Base-by-base conservation (phyloP, 2,888 invertebrate genomes). In the Cantharis flavilabris region DNA sequence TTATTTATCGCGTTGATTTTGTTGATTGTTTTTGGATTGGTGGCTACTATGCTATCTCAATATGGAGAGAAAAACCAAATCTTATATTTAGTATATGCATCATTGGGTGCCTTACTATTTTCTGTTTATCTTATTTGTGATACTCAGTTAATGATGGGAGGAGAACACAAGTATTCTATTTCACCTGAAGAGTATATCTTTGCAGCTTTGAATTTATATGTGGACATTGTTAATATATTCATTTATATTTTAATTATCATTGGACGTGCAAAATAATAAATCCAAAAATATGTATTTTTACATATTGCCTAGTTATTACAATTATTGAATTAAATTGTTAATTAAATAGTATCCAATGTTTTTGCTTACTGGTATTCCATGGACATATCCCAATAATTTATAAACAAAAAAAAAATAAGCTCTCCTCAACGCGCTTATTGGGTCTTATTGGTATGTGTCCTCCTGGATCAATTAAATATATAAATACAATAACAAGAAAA, bases 111-210 rank as follows among this genome's bases (percentile, higher is more conserved):
- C 0, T 89, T 98, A 9, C 88, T 98, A 1, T 98, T 98, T 89
- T 96, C 96, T 0, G 86, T 97, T 73, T 98, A 97, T 88, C 90
- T 98, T 72, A 92, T 98, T 13, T 97, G 96, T 87, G 98, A 98
- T 89, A 97, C 97, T 0, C 97, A 98, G 88, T 86, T 94, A 81
- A 97, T 98, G 95, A 96, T 98, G 95, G 90, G 97, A 87, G 97
- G 97, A 4, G 97, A 97, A 11, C 98, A 98, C 89, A 96, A 96
- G 88, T 96, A 95, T 89, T 91, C 94, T 75, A 92, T 98, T 80
- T 96, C 96, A 0, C 97, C 97, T 0, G 97, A 98, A 87, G 98
- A 98, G 85, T 98, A 98, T 88, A 95, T 98, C 83, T 97, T 98
- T 86, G 98, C 97, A 0, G 95, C 97, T 0, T 91, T 98, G 70